Base-by-base conservation (phyloP, 2,113 vertebrate genomes). In the Callipepla squamata region DNA sequence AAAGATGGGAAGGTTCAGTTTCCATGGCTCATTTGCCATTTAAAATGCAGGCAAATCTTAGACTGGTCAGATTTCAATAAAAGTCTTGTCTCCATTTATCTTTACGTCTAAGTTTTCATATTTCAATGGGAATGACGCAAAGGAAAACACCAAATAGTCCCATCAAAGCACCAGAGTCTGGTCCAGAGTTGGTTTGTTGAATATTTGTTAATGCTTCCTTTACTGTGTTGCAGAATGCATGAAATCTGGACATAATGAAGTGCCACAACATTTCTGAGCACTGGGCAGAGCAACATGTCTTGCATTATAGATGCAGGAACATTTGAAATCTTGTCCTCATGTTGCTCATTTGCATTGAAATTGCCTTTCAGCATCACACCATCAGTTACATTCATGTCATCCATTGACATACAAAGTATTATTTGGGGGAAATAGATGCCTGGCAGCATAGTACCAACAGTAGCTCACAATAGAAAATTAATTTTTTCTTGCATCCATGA, bases 291-390 rank as follows among this genome's bases (percentile, higher is more conserved):
- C 30, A 91, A 66, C 25, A 21, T 55, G 14, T 50, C 32, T 25
- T 65, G 84, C 85, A 51, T 77, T 87, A 82, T 23, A 55, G 62
- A 76, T 5, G 9, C 28, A 68, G 72, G 57, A 84, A 6, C 42
- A 8, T 87, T 79, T 70, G 45, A 82, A 84, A 83, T 61, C 42
- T 62, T 62, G 17, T 40, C 58, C 21, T 93, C 38, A 8, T 36
- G 63, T 80, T 70, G 55, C 59, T 93, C 72, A 93, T 90, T 93
- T 83, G 55, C 85, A 83, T 47, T 83, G 82, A 95, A 94, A 92
- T 92, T 92, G 26, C 82, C 65, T 85, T 95, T 93, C 61, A 90
- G 6, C 38, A 34, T 77, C 73, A 75, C 61, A 50, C 30, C 34
- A 90, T 78, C 1, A 0, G 14, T 85, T 93, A 67, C 68, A 74